phyloP scores from a whole-genome alignment of 2,888 invertebrate species.

The Palloptera scutellata region DNA sequence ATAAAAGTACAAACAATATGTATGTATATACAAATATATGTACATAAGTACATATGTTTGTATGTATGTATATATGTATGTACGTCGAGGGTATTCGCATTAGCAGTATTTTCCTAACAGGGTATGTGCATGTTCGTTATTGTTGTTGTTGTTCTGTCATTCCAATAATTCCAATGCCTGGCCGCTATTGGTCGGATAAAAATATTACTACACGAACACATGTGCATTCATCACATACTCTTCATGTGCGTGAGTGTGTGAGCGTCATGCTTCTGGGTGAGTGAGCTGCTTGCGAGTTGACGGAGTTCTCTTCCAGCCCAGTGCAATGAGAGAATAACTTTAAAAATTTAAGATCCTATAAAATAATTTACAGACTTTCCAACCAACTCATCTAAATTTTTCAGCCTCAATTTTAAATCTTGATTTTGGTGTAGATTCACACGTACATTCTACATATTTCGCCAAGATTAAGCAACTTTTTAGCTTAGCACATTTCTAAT shows the following conservation, averaged over 20 bases:
- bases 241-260: neutral
- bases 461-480: too few relatives aligned
- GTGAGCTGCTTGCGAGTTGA: too few relatives aligned
- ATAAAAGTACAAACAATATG: too few relatives aligned
- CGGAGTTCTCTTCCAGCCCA: too few relatives aligned
- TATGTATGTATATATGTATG: neutral
- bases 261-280: neutral
- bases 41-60: neutral
- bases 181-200: conserved; percentile 34
- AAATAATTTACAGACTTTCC: too few relatives aligned
- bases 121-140: neutral
- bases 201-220: conserved; percentile 7
- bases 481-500: too few relatives aligned
- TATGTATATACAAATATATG: neutral
- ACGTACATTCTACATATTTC: too few relatives aligned
- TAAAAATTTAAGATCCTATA: too few relatives aligned
- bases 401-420: too few relatives aligned
- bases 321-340: too few relatives aligned
- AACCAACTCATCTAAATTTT: too few relatives aligned
- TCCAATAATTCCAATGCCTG: neutral
- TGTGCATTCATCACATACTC: neutral
- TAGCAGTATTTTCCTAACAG: neutral
- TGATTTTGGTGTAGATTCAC: too few relatives aligned
- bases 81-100: neutral
- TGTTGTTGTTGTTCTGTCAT: neutral